Evolutionary conservation across 2,113 vertebrate genomes (phyloP).

Genomic region (Mesoclemmys tuberculata): DNA sequence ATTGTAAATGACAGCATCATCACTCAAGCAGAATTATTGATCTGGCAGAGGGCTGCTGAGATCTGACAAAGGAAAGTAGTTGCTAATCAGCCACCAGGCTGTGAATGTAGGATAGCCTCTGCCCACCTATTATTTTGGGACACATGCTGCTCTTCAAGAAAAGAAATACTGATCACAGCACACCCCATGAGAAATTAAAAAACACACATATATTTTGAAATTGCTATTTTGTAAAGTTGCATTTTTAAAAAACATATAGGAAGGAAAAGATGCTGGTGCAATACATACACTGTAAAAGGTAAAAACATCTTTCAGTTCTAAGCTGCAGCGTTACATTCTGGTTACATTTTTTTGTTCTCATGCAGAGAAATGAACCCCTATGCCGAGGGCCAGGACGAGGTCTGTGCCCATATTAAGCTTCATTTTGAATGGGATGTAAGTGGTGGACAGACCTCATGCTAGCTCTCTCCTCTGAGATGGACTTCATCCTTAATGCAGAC

Average conservation of each 20-base stretch:
- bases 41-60: background rate
- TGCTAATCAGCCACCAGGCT: background rate
- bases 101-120: background rate
- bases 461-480: background rate
- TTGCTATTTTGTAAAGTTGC: background rate
- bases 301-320: background rate
- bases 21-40: constrained; percentile 27
- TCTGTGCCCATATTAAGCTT: background rate
- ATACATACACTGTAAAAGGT: rapidly evolving
- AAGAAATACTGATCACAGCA: rapidly evolving
- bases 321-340: background rate
- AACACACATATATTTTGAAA: background rate
- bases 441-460: rapidly evolving
- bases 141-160: constrained; percentile 16
- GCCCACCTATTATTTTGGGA: background rate
- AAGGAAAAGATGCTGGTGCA: background rate
- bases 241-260: background rate
- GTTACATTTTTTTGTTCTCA: background rate
- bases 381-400: background rate
- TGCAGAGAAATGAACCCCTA: background rate
- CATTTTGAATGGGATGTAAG: background rate
- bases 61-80: constrained; percentile 25
- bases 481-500: background rate
- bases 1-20: constrained; percentile 42
- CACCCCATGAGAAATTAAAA: background rate